Percentiles rank a stretch among this genome's conserved stretches.
Conservation (phyloP, 1,140 invertebrate species). For the Conus ventricosus region DNA sequence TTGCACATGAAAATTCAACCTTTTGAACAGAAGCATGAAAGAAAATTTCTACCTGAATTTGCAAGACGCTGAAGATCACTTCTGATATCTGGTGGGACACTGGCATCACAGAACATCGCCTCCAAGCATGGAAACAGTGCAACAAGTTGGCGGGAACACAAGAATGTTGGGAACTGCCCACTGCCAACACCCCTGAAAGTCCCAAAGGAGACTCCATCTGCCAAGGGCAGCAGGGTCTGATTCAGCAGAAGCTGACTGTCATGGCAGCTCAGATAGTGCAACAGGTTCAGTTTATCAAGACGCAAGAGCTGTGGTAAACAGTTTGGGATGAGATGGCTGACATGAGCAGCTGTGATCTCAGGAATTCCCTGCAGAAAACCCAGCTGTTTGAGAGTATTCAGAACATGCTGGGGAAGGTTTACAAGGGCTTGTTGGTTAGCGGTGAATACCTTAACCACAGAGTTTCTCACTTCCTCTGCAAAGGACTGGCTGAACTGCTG, state of each 20-base stretch:
- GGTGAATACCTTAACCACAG: slow-evolving; percentile 27
- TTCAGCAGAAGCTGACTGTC: background rate
- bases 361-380: background rate
- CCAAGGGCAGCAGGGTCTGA: slow-evolving; percentile 22
- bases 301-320: background rate
- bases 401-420: slow-evolving; percentile 13
- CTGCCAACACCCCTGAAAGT: background rate
- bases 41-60: background rate
- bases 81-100: background rate
- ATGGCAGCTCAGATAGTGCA: slow-evolving; percentile 31
- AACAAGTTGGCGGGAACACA: background rate
- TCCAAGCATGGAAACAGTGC: slow-evolving; percentile 28
- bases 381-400: background rate
- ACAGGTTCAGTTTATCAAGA: slow-evolving; percentile 17
- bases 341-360: background rate
- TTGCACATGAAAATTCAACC: no score
- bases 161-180: background rate
- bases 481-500: background rate
- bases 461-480: background rate
- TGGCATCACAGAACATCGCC: background rate
- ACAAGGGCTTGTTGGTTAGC: slow-evolving; percentile 14
- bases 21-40: no score
- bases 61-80: background rate
- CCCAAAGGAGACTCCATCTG: slow-evolving; percentile 21
- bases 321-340: background rate